Percentiles rank a stretch among this genome's conserved stretches.
phyloP scores from a whole-genome alignment of 2,113 vertebrate genomes.

The Mobula hypostoma region DNA sequence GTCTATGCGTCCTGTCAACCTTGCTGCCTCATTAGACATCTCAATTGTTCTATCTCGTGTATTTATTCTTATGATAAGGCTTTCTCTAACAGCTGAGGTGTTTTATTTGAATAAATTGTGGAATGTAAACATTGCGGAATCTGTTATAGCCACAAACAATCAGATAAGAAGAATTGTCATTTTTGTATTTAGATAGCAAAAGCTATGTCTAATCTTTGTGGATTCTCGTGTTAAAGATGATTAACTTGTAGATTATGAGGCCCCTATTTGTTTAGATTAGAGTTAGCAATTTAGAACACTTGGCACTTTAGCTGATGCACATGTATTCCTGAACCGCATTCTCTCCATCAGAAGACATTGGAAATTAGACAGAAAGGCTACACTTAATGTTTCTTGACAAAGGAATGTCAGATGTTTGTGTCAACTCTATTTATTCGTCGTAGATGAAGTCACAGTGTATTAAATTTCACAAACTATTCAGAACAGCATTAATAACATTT shows the following conservation, averaged over 20 bases:
- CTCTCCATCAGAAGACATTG: neutral
- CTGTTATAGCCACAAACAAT: neutral
- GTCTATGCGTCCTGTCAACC: neutral
- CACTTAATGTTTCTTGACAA: neutral
- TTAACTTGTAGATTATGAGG: neutral
- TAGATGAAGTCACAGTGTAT: slow-evolving; percentile 32
- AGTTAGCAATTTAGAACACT: neutral
- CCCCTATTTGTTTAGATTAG: neutral
- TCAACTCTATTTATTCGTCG: neutral
- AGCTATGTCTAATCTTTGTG: neutral
- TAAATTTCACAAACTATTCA: slow-evolving; percentile 35
- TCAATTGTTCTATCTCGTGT: neutral
- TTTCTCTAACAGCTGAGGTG: slow-evolving; percentile 13
- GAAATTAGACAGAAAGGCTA: slow-evolving; percentile 21
- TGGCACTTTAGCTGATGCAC: neutral
- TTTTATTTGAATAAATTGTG: slow-evolving; percentile 21
- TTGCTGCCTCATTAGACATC: neutral
- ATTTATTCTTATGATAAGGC: neutral
- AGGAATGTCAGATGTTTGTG: neutral
- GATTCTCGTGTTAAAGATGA: slow-evolving; percentile 13
- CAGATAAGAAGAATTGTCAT: slow-evolving; percentile 22
- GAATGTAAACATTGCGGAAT: slow-evolving; percentile 23
- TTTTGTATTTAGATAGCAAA: slow-evolving; percentile 23
- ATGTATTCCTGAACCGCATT: neutral
- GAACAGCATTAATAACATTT: slow-evolving; percentile 32